These are phyloP conservation scores for Chrysolina americana DNA, from an alignment of 2,888 invertebrate genomes.

Conservation along the genomic window DNA sequence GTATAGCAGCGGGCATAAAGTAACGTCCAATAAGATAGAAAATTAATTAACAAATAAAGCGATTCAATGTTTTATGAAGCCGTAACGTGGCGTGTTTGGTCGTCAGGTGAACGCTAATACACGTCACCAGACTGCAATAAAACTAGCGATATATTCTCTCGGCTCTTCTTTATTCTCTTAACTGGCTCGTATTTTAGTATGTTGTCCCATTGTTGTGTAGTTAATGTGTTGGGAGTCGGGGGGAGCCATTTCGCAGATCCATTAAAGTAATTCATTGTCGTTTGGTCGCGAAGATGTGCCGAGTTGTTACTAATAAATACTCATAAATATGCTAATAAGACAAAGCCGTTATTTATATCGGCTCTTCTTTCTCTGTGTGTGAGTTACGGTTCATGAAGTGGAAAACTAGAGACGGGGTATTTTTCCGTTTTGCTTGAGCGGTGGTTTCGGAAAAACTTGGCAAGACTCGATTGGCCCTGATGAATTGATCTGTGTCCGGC, in stretches of 20 bases:
- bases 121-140: constrained; percentile 67
- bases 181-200: constrained; percentile 68
- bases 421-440: constrained; percentile 10
- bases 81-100: constrained; percentile 64
- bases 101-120: constrained; percentile 68
- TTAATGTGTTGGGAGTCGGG: constrained; percentile 67
- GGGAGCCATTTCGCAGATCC: constrained; percentile 62
- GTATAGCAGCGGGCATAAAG: constrained; percentile 42
- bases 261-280: constrained; percentile 67
- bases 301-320: constrained; percentile 52
- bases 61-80: constrained; percentile 66
- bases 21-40: constrained; percentile 63
- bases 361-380: constrained; percentile 28
- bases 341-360: constrained; percentile 37
- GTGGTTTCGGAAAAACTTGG: constrained; percentile 3
- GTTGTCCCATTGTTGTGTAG: constrained; percentile 68
- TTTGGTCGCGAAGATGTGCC: constrained; percentile 54
- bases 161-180: constrained; percentile 69
- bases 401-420: constrained; percentile 32
- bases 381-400: constrained; percentile 38
- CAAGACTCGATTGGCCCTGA: background rate
- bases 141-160: constrained; percentile 67
- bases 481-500: background rate
- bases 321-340: constrained; percentile 59
- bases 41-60: constrained; percentile 69